Conservation (phyloP, 2,113 vertebrate genomes). For the Cyprinodon brontotheroides region DNA sequence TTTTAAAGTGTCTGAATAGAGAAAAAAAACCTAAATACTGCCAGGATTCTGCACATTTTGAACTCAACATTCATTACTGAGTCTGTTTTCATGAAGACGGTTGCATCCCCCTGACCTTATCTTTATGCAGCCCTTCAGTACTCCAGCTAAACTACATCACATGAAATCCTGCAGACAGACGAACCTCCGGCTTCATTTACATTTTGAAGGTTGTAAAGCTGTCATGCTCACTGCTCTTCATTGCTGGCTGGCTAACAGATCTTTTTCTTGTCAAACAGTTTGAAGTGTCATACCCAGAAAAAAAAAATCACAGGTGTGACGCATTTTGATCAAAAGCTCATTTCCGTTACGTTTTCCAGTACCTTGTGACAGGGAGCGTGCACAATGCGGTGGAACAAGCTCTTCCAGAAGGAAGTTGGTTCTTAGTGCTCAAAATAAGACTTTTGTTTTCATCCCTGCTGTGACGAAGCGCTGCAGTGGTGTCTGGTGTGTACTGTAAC, state of each 20-base stretch:
- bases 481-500: too few relatives aligned
- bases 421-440: neutral
- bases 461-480: neutral
- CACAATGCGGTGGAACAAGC: neutral
- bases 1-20: neutral
- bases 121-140: neutral
- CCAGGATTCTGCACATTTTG: neutral
- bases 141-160: neutral
- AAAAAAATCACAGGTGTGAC: neutral
- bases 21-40: neutral
- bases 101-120: neutral
- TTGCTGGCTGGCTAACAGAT: neutral
- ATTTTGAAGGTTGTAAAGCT: conserved; percentile 4
- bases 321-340: neutral
- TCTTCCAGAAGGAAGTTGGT: neutral
- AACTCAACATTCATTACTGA: neutral
- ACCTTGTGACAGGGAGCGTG: neutral
- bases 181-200: neutral
- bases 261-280: neutral
- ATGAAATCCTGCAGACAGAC: neutral
- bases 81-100: neutral
- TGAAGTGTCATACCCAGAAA: neutral
- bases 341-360: neutral
- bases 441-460: neutral
- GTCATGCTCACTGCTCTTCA: neutral